These are phyloP conservation scores for Echinops telfairi DNA, from an alignment of 2,113 vertebrate species.

Conservation along the genomic window DNA sequence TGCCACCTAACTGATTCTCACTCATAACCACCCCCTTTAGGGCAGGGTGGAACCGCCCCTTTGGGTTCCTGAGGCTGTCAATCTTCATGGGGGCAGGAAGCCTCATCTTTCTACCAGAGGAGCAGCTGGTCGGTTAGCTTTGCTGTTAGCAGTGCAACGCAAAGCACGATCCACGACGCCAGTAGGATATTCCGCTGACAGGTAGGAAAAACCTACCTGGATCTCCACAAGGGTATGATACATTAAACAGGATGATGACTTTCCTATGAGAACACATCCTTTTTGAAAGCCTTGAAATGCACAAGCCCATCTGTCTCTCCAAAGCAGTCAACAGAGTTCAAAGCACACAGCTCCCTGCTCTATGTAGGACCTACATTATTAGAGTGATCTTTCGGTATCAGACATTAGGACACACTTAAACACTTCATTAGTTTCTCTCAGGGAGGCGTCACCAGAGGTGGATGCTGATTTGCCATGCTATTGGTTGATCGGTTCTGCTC, in stretches of 20 bases:
- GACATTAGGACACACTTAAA: constrained; percentile 17
- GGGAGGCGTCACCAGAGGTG: constrained; percentile 15
- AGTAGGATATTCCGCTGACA: too few species aligned
- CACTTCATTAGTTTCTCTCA: constrained; percentile 17
- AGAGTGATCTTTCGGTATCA: not conserved
- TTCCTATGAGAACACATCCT: not conserved
- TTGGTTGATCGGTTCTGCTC: not conserved
- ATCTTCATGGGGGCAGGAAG: too few species aligned
- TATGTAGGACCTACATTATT: not conserved
- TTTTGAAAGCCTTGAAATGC: constrained; percentile 10
- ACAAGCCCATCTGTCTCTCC: not conserved
- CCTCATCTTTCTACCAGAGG: too few species aligned
- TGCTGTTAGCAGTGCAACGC: too few species aligned
- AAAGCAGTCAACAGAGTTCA: constrained; percentile 15
- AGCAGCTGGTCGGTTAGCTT: too few species aligned
- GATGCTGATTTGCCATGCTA: constrained; percentile 15
- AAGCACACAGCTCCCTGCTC: not conserved
- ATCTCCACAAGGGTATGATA: not conserved
- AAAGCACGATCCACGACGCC: too few species aligned
- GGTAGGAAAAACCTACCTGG: not conserved
- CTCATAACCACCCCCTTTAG: too few species aligned
- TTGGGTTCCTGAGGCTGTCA: too few species aligned
- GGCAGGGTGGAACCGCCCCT: too few species aligned
- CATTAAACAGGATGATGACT: constrained; percentile 40
- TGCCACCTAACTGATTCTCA: too few species aligned